Conservation (phyloP, 2,113 vertebrate genomes). For the Sterrhoptilus dennistouni region DNA sequence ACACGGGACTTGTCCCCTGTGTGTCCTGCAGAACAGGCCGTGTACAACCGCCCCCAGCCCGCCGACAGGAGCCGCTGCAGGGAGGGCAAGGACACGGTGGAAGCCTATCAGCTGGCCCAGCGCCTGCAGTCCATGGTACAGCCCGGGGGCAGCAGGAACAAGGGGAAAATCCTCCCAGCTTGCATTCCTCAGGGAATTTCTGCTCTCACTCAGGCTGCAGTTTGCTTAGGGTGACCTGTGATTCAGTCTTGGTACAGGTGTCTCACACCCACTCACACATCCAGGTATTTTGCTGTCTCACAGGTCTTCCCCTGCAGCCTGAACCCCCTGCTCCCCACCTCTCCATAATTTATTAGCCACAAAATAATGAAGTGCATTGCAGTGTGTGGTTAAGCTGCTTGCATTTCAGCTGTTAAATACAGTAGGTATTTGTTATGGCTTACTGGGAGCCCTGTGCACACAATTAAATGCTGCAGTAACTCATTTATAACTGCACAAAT, state of each 20-base stretch:
- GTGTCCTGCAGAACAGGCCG: conserved; percentile 84
- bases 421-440: not conserved
- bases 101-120: conserved; percentile 90
- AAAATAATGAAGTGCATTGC: not conserved
- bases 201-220: rapidly evolving
- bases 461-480: not conserved
- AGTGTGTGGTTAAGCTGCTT: not conserved
- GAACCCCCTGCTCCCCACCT: not conserved
- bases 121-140: conserved; percentile 93
- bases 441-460: not conserved
- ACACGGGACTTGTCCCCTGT: not conserved
- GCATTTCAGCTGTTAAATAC: not conserved
- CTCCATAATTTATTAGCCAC: not conserved
- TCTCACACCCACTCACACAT: rapidly evolving
- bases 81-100: conserved; percentile 84
- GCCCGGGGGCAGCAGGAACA: not conserved
- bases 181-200: not conserved
- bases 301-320: not conserved
- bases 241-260: not conserved
- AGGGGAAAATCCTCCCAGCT: not conserved
- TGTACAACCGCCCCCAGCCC: conserved; percentile 89
- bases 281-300: not conserved
- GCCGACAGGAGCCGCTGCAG: conserved; percentile 81
- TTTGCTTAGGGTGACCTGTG: not conserved
- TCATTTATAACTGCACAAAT: not conserved